phyloP scores from a whole-genome alignment of 2,797 vertebrate genomes.

The Etheostoma nigrum region DNA sequence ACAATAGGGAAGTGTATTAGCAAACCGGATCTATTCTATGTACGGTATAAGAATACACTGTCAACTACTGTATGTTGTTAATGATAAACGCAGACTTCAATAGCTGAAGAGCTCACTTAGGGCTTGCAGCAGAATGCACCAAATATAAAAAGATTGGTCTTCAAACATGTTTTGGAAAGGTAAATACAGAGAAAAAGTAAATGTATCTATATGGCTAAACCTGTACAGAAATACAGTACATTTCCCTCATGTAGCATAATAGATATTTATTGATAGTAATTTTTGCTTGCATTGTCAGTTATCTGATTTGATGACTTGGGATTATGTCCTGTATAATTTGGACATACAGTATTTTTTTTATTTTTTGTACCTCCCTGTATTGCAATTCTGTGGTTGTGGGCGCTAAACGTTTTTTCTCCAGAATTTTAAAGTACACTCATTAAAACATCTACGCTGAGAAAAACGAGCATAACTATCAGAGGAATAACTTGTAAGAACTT shows the following conservation, averaged over 20 bases:
- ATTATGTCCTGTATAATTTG: no score
- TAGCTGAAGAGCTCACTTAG: not conserved
- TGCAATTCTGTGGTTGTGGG: conserved; percentile 4
- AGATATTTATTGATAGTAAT: not conserved
- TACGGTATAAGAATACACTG: not conserved
- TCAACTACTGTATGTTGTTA: not conserved
- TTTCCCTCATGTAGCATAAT: not conserved
- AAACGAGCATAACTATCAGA: conserved; percentile 12
- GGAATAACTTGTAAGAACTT: conserved; percentile 18
- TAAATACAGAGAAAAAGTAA: not conserved
- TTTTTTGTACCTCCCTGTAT: not conserved
- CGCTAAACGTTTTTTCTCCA: not conserved
- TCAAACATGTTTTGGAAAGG: not conserved
- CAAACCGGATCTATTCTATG: not conserved
- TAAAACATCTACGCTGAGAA: not conserved
- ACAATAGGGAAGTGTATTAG: not conserved
- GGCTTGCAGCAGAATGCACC: not conserved
- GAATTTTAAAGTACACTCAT: not conserved
- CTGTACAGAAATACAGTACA: not conserved
- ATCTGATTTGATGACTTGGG: no score
- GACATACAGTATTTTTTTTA: no score
- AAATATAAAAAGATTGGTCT: not conserved
- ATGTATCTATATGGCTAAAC: not conserved
- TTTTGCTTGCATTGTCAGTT: no score
- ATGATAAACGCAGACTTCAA: not conserved